Evolutionary conservation across 2,113 vertebrate genomes (phyloP), one percentile per base, ranked within the genome.

Genomic region (Guaruba guarouba): DNA sequence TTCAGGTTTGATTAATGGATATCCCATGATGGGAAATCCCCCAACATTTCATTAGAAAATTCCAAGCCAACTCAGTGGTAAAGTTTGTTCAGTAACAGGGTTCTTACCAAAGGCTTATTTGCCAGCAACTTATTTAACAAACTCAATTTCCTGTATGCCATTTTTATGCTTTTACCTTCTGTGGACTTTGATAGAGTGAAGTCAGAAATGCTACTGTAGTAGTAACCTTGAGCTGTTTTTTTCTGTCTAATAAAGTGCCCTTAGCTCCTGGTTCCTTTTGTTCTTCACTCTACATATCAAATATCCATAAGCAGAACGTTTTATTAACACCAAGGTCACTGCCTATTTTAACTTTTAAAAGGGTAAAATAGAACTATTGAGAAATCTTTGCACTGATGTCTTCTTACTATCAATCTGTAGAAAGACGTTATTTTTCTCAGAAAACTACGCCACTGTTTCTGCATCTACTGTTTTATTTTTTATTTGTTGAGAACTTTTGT

Each of bases 191-290:
- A 67, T 2, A 86, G 71, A 95, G 61, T 62, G 25, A 64, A 75
- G 35, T 91, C 82, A 90, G 87, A 91, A 97, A 96, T 63, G 73
- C 67, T 94, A 48, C 94, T 88, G 68, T 44, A 86, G 82, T 91
- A 89, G 79, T 84, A 91, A 96, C 62, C 41, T 92, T 90, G 92
- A 95, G 88, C 80, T 97, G 66, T 25, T 97, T 92, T 91, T 91
- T 90, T 68, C 59, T 77, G 7, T 80, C 54, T 73, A 70, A 88
- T 79, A 88, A 94, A 85, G 17, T 12, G 4, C 37, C 81, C 61
- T 83, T 69, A 88, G 68, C 28, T 96, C 41, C 54, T 73, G 31
- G 29, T 85, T 77, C 64, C 41, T 95, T 96, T 96, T 96, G 49
- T 97, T 96, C 79, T 76, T 89, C 4, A 4, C 33, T 88, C 69